Evolutionary conservation across 2,888 invertebrate species (phyloP), one percentile per base, ranked within the genome.

Genomic region (Terebella lapidaria): DNA sequence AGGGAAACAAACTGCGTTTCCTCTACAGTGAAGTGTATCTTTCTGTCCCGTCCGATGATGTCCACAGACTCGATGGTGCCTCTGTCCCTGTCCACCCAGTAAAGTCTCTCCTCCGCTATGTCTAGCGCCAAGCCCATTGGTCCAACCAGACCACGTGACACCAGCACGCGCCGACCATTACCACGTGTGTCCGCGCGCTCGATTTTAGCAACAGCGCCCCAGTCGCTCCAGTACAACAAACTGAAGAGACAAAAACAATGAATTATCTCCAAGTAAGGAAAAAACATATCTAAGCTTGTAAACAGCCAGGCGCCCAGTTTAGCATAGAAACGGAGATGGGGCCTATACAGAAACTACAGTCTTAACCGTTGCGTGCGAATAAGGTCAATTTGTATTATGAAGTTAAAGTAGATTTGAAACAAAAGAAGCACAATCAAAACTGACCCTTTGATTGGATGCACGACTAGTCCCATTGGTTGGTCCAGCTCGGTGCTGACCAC

Each of bases 21-120:
- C 3, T 67, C 58, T n/a, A 71, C 71, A 18, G 62, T 58, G 2
- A 69, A 66, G 22, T 74, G 58, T 18, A 75, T 70, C 58, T 72
- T 64, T 64, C 92, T 83, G 20, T 85, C 86, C 20, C 85, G 84
- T 45, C 92, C 92, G 80, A 91, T 88, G 26, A 91, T 84, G 73
- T 88, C 87, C 15, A 89, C 87, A 72, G 86, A 88, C 76, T 92
- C 92, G 61, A 94, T 88, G 0, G 87, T 88, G 72, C 88, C 87
- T 15, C 87, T 88, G 1, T 88, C 89, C 18, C 89, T 89, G 76
- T 94, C 93, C 0, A 90, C 88, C 90, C 93, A 94, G 76, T 91
- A 94, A 2, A 94, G 82, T 56, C 87, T 86, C 57, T 86, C 86
- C 35, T 85, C 84, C 1, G 84, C 83, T 42, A 60, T 61, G 76